Evolutionary conservation across 2,888 invertebrate species (phyloP), one percentile per base, ranked within the genome.

Genomic region (Drosophila imparisetae): DNA sequence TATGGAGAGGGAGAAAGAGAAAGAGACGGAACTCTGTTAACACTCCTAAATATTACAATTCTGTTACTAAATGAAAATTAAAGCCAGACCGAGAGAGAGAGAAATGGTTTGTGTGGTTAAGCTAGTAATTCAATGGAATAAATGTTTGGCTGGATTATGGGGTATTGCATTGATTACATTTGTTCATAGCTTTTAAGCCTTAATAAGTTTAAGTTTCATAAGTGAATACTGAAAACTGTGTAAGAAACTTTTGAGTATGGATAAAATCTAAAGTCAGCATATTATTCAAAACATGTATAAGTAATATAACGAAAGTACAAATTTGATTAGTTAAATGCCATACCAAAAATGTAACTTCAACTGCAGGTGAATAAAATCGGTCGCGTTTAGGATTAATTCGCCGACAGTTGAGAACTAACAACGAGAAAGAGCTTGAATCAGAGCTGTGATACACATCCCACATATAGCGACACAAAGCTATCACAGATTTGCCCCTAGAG

Each of bases 401-500:
- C 8, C 15, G 18, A 24, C 53, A 40, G 32, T 30, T 30, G 15
- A 29, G 27, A 38, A 38, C n/a, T 58, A 38, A 40, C 10, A 38
- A 21, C 49, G 40, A 24, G 21, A 8, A 15, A 57, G 27, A 29
- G 36, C 49, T 29, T 21, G 11, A 50, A 50, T 57, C 34, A 50
- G 40, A 60, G 13, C 62, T 63, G 11, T 7, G 0, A 34, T 21
- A 10, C 29, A 29, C 42, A 30, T 42, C 13, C 30, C 5, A 38
- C 30, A 29, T 48, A 57, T 21, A 24, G 15, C 7, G 18, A 32
- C 18, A 13, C 32, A 66, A 73, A 78, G 66, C 67, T 54, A 78
- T 66, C 71, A 66, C 55, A 52, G 69, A 80, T 83, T 70, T 61
- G 63, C 11, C 29, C 58, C 49, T 11, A 52, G 50, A 62, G n/a